Evolutionary conservation across 1,140 invertebrate species (phyloP), one percentile per base, ranked within the genome.

Genomic region (Triops longicaudatus): DNA sequence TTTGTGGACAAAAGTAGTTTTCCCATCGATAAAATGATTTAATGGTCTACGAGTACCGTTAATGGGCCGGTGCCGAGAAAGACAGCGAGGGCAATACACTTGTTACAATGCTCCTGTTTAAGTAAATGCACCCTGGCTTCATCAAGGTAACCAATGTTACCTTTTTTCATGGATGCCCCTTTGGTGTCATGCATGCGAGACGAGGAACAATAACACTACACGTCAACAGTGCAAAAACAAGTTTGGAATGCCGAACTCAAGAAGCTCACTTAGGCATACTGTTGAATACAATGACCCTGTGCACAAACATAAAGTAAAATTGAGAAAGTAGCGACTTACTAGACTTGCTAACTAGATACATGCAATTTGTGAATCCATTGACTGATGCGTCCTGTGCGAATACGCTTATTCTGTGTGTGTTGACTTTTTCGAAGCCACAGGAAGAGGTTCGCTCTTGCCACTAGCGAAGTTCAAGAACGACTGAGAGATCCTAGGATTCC

Each of bases 51-150:
- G 17, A 63, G 50, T 63, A 17, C 50, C 50, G 50, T 63, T 63
- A 63, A 10, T 63, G 50, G 50, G 50, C 50, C 50, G 14, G 22
- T 63, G n/a, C 9, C 10, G n/a, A 63, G 50, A 22, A 63, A 63
- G 50, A 63, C 50, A 17, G 17, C 50, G 50, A 63, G 50, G 50
- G 50, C 50, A 63, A 63, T 63, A 63, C 50, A 63, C 50, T 63
- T 63, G n/a, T 63, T 63, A 63, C 10, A 63, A n/a, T 63, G 50
- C 6, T 63, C 50, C 22, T 63, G 50, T 17, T 63, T 63, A 63
- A 63, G 50, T 63, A 22, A 22, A n/a, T 63, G 17, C 50, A 63
- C 50, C 22, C 14, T 63, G 10, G 14, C 17, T 63, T 17, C 14
- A 63, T n/a, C 10, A 5, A 17, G 6, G 22, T 17, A 63, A 22